phyloP scores from a whole-genome alignment of 2,113 vertebrate genomes.

The Piaya cayana region DNA sequence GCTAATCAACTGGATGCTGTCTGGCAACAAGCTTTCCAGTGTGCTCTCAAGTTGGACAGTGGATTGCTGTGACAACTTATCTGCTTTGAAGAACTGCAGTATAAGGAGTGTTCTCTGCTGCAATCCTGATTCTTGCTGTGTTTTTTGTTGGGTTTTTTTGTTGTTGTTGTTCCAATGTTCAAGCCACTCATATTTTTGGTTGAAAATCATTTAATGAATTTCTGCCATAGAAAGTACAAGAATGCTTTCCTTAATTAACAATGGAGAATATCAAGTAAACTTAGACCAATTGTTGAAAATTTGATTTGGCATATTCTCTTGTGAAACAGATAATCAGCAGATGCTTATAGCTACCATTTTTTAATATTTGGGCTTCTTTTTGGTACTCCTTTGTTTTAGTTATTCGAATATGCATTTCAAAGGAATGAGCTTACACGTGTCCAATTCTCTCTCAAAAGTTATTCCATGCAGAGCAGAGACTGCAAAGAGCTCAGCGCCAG shows the following conservation, averaged over 20 bases:
- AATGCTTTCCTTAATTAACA: neutral
- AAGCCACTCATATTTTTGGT: neutral
- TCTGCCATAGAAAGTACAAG: neutral
- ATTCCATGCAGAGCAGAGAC: slow-evolving; percentile 89
- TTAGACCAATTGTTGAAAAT: neutral
- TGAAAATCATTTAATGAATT: slow-evolving; percentile 18
- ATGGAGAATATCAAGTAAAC: neutral
- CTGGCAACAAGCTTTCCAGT: neutral
- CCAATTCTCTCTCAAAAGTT: slow-evolving; percentile 78
- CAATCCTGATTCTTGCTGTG: neutral
- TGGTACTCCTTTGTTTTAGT: neutral
- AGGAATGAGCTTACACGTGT: neutral
- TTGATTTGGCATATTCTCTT: neutral
- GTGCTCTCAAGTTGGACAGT: neutral
- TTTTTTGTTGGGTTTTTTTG: too few species aligned
- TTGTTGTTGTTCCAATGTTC: neutral
- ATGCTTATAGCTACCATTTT: neutral
- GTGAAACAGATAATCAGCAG: neutral
- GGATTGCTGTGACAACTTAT: neutral
- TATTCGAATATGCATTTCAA: neutral
- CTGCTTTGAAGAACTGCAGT: neutral
- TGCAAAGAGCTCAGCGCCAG: slow-evolving; percentile 89
- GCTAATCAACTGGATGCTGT: neutral
- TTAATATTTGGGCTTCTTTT: neutral
- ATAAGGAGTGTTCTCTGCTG: neutral